Conservation (phyloP, 2,888 invertebrate species). For the Caenorhabditis sp. region DNA sequence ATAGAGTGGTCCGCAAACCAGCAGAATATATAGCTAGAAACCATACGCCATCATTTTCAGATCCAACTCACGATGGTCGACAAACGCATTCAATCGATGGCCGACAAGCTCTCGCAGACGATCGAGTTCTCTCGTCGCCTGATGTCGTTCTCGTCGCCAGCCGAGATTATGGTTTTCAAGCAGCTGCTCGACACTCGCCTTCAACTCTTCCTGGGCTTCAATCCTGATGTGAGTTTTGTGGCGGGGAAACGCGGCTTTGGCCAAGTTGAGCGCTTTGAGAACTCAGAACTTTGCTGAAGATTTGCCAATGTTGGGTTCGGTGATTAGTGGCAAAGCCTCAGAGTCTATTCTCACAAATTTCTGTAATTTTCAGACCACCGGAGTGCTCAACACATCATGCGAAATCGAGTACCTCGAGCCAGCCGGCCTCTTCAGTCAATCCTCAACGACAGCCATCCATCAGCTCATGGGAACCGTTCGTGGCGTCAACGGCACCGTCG, state of each 20-base stretch:
- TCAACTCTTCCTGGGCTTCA: constrained; percentile 86
- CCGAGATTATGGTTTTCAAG: constrained; percentile 90
- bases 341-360: not conserved
- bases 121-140: constrained; percentile 96
- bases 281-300: too few relatives aligned
- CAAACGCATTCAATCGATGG: constrained; percentile 94
- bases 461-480: constrained; percentile 67
- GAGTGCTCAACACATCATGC: constrained; percentile 58
- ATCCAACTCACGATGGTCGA: constrained; percentile 91
- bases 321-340: too few relatives aligned
- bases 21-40: not conserved
- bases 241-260: too few relatives aligned
- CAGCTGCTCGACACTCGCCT: constrained; percentile 94
- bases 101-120: constrained; percentile 88
- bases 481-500: constrained; percentile 25
- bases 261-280: too few relatives aligned
- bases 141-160: constrained; percentile 92
- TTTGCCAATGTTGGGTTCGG: too few relatives aligned
- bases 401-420: constrained; percentile 66
- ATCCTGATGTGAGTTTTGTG: constrained; percentile 95
- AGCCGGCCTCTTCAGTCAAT: constrained; percentile 36
- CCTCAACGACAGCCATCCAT: constrained; percentile 28
- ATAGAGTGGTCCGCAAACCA: too few relatives aligned
- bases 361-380: constrained; percentile 33
- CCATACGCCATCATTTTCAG: constrained; percentile 66